phyloP scores from a whole-genome alignment of 2,888 invertebrate species.

The Meliscaeva auricollis region DNA sequence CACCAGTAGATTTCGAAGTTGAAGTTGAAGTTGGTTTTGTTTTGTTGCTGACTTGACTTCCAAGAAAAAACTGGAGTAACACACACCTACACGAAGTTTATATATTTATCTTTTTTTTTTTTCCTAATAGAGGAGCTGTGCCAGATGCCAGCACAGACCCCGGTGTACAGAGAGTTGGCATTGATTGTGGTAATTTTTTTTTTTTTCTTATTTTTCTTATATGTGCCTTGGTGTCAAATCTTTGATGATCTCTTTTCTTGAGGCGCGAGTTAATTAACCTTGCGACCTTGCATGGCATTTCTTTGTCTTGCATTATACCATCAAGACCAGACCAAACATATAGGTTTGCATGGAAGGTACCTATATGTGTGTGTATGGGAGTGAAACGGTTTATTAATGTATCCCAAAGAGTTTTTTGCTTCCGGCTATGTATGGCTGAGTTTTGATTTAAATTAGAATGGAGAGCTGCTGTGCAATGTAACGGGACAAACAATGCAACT shows the following conservation, averaged over 20 bases:
- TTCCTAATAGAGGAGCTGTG: constrained; percentile 16
- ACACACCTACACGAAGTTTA: constrained; percentile 49
- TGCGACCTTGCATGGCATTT: constrained; percentile 70
- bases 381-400: constrained; percentile 47
- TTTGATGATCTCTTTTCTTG: constrained; percentile 72
- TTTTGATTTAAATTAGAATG: constrained; percentile 68
- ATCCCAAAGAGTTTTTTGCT: constrained; percentile 37
- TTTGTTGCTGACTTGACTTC: constrained; percentile 43
- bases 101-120: not conserved
- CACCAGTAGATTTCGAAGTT: constrained; percentile 6
- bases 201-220: not conserved
- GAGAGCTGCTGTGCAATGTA: constrained; percentile 5
- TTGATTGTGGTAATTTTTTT: constrained; percentile 44
- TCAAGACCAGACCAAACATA: too few relatives aligned
- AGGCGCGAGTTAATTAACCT: constrained; percentile 74
- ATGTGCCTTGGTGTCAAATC: constrained; percentile 68
- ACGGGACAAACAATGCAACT: constrained; percentile 42
- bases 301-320: constrained; percentile 2
- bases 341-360: not conserved
- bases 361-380: constrained; percentile 15
- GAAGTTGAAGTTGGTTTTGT: not conserved
- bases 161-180: constrained; percentile 14
- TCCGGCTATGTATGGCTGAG: constrained; percentile 50
- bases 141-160: constrained; percentile 18
- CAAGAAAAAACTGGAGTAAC: constrained; percentile 72